A percentile compares a stretch with the other conserved stretches of the same genome.
Evolutionary conservation across 1,140 invertebrate species (phyloP).

Genomic region (Notospermus geniculatus): DNA sequence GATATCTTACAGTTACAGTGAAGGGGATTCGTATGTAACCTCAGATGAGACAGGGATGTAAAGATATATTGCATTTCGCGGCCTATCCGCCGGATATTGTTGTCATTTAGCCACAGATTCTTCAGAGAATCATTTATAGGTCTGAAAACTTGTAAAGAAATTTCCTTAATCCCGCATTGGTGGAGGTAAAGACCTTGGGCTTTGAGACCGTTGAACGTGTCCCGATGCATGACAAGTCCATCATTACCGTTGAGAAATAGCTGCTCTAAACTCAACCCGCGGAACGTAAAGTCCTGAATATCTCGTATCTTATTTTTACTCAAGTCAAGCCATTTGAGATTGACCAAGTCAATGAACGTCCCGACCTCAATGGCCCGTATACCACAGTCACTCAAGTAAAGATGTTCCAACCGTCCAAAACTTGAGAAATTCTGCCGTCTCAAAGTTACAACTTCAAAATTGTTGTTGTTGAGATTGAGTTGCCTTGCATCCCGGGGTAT

Average conservation of each 20-base stretch:
- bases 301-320: constrained; percentile 49
- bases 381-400: constrained; percentile 52
- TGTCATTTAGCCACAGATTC: constrained; percentile 49
- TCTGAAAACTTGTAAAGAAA: constrained; percentile 39
- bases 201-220: constrained; percentile 45
- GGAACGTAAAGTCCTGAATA: constrained; percentile 47
- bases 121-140: constrained; percentile 48
- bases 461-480: constrained; percentile 49
- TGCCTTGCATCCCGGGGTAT: constrained; percentile 47
- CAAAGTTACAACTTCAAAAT: constrained; percentile 37
- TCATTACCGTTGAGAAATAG: constrained; percentile 52
- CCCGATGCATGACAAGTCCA: constrained; percentile 39
- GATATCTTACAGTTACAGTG: constrained; percentile 52
- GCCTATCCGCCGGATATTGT: constrained; percentile 43
- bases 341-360: constrained; percentile 44
- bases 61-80: constrained; percentile 41
- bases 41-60: constrained; percentile 41
- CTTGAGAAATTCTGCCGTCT: constrained; percentile 41
- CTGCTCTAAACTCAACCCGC: constrained; percentile 47
- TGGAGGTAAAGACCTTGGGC: constrained; percentile 50
- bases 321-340: constrained; percentile 50
- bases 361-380: constrained; percentile 47
- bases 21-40: constrained; percentile 48
- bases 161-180: constrained; percentile 40
- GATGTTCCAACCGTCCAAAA: constrained; percentile 38